Percentiles rank a stretch among this genome's conserved stretches.
phyloP scores from a whole-genome alignment of 1,140 invertebrate species.

The Euura saliciscinereae region DNA sequence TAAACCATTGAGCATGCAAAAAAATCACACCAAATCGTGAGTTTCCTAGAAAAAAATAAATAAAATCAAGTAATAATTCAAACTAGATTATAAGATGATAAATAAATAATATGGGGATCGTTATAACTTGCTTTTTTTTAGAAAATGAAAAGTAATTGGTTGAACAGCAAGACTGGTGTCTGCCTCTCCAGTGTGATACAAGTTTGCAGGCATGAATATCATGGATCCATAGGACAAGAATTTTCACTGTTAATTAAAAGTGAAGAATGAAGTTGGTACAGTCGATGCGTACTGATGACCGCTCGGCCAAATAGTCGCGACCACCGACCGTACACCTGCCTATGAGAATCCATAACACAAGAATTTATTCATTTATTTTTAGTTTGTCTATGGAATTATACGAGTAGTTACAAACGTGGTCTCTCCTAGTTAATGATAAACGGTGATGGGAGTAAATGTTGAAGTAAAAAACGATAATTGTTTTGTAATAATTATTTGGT shows the following conservation, averaged over 20 bases:
- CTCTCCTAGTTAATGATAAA: slow-evolving; percentile 24
- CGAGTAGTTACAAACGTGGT: slow-evolving; percentile 17
- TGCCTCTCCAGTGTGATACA: too few relatives aligned
- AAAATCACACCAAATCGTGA: neutral
- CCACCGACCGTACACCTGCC: neutral
- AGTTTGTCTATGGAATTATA: neutral
- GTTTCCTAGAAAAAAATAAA: neutral
- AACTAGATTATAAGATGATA: neutral
- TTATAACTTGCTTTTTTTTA: neutral
- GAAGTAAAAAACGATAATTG: slow-evolving; percentile 48
- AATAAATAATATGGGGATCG: neutral
- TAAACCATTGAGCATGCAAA: neutral
- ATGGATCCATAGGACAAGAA: too few relatives aligned
- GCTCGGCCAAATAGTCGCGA: neutral
- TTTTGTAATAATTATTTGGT: slow-evolving; percentile 47
- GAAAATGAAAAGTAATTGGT: neutral
- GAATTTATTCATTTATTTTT: neutral
- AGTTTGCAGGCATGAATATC: too few relatives aligned
- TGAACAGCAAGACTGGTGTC: neutral
- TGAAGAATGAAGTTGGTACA: too few relatives aligned
- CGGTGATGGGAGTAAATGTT: slow-evolving; percentile 34
- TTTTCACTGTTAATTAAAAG: neutral
- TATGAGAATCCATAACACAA: neutral
- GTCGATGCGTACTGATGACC: neutral
- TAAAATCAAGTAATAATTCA: neutral